phyloP scores from a whole-genome alignment of 2,888 invertebrate genomes.

The Hyppa rectilinea region DNA sequence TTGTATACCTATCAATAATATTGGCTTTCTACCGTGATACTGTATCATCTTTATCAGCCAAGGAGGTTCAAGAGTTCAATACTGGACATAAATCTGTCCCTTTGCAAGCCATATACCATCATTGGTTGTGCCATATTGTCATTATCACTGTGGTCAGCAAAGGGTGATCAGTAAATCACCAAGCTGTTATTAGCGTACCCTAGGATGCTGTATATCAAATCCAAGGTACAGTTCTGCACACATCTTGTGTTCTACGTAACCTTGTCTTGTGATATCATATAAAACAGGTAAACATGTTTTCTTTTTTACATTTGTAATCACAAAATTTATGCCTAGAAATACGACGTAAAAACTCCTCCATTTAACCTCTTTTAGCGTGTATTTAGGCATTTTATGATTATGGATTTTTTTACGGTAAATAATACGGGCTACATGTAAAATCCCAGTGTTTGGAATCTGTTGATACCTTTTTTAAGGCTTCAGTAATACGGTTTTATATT shows the following conservation, averaged over 20 bases:
- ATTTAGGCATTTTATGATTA: constrained; percentile 60
- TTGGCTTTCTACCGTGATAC: background rate
- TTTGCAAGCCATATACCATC: background rate
- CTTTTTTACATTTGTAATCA: constrained; percentile 63
- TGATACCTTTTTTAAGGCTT: constrained; percentile 53
- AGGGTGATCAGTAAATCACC: constrained; percentile 35
- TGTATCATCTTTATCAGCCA: background rate
- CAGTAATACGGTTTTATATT: constrained; percentile 31
- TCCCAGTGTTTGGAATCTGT: constrained; percentile 43
- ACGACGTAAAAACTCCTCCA: constrained; percentile 44
- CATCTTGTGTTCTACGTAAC: constrained; percentile 7
- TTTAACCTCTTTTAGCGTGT: constrained; percentile 55
- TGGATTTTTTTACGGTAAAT: constrained; percentile 54
- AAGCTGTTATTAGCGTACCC: background rate
- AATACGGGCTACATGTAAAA: constrained; percentile 46
- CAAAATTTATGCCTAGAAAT: constrained; percentile 63
- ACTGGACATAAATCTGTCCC: background rate
- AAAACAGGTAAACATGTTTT: constrained; percentile 73
- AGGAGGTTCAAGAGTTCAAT: background rate
- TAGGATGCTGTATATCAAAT: background rate
- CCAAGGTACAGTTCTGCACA: background rate
- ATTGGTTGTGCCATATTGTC: constrained; percentile 34
- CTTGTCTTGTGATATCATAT: constrained; percentile 25
- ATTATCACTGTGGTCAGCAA: constrained; percentile 41
- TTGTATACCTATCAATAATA: background rate